Conservation (phyloP, 2,888 invertebrate genomes). For the Drosophila subsilvestris region DNA sequence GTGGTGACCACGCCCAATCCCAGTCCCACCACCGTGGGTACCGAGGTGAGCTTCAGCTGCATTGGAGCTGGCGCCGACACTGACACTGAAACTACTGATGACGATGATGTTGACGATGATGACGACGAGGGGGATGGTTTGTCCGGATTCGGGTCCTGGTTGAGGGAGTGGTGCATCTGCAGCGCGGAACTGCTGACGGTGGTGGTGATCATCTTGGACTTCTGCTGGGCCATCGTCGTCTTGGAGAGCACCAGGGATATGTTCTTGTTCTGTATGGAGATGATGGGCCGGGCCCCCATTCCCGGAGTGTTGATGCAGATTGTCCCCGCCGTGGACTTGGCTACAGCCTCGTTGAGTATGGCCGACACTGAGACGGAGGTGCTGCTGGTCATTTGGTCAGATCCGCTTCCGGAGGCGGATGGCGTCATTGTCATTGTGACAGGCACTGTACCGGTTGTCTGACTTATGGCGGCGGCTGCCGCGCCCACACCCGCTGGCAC, state of each 20-base stretch:
- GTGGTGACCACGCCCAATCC: neutral
- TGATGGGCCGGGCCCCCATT: slow-evolving; percentile 56
- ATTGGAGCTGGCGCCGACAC: slow-evolving; percentile 5
- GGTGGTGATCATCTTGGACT: slow-evolving; percentile 64
- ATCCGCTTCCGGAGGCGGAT: neutral
- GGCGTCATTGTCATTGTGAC: slow-evolving; percentile 26
- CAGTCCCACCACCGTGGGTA: neutral
- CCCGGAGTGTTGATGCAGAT: slow-evolving; percentile 46
- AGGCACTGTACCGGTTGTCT: slow-evolving; percentile 8
- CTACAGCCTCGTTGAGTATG: slow-evolving; percentile 32
- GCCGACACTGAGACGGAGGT: slow-evolving; percentile 85
- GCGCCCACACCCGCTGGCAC: slow-evolving; percentile 88
- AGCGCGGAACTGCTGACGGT: slow-evolving; percentile 38
- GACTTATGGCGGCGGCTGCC: slow-evolving; percentile 84
- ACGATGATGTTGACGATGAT: slow-evolving; percentile 3
- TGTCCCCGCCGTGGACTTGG: slow-evolving; percentile 46
- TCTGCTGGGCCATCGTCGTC: slow-evolving; percentile 60
- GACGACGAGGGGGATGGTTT: neutral
- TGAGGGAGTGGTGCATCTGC: slow-evolving; percentile 56
- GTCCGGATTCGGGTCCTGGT: slow-evolving; percentile 23
- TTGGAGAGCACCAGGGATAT: slow-evolving; percentile 73
- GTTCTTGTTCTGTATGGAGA: slow-evolving; percentile 70
- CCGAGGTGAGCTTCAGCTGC: slow-evolving; percentile 22
- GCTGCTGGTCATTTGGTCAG: slow-evolving; percentile 87
- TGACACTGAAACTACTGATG: neutral